These are phyloP conservation scores for Esox lucius DNA, from an alignment of 2,797 vertebrate genomes.

Conservation along the genomic window DNA sequence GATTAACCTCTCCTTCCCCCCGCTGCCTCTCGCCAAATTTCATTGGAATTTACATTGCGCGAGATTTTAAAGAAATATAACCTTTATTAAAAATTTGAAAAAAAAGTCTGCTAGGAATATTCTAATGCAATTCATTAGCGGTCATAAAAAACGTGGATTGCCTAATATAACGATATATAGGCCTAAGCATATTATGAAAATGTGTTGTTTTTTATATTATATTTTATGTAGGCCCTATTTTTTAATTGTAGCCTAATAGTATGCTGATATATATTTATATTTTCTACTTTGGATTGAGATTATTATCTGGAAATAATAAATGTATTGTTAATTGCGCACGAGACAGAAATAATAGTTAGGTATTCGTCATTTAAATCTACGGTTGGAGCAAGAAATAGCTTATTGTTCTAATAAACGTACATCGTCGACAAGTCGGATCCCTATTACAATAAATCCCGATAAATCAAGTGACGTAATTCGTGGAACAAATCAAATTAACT, in stretches of 20 bases:
- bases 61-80: conserved; percentile 68
- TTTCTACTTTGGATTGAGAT: background rate
- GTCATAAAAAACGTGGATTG: conserved; percentile 28
- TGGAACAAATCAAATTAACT: conserved; percentile 54
- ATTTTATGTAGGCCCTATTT: background rate
- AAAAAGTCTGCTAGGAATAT: background rate
- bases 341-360: conserved; percentile 25
- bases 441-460: conserved; percentile 34
- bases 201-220: background rate
- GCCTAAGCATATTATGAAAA: conserved; percentile 23
- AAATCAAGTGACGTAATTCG: conserved; percentile 45
- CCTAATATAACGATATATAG: background rate
- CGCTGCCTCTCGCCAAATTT: conserved; percentile 73
- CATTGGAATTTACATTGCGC: conserved; percentile 77
- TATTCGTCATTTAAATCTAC: conserved; percentile 32
- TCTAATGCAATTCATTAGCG: conserved; percentile 28
- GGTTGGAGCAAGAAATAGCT: conserved; percentile 22
- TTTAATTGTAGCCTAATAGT: background rate
- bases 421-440: conserved; percentile 23
- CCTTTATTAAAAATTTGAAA: conserved; percentile 42
- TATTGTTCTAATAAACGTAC: conserved; percentile 24
- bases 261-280: background rate
- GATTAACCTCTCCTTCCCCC: conserved; percentile 84
- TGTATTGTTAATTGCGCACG: background rate
- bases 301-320: conserved; percentile 8